Evolutionary conservation across 2,113 vertebrate genomes (phyloP), one percentile per base, ranked within the genome.

Genomic region (Gulo gulo): DNA sequence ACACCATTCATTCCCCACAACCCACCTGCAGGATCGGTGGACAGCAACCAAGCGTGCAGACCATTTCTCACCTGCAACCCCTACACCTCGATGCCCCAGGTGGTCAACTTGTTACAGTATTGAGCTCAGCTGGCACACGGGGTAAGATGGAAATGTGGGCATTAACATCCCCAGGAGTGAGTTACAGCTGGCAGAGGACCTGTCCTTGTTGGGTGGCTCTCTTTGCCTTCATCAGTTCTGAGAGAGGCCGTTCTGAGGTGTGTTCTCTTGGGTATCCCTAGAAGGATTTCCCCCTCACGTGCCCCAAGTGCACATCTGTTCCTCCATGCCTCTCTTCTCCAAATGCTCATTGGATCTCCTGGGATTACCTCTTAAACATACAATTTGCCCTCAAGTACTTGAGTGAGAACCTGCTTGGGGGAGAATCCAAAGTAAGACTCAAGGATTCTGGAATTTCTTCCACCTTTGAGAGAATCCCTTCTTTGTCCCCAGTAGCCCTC

Each of bases 121-220:
- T 0, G 6, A 45, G 21, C 9, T 31, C 23, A 80, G 36, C 8
- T 36, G 16, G 6, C 52, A 74, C 23, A 24, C 0, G 0, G 34
- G 16, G 39, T 69, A 21, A 50, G 0, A 3, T 45, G 87, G 42
- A 59, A 6, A 21, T 36, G 21, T 36, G 42, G 18, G 21, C 24
- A 24, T 20, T 45, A 73, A 71, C 26, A 45, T 8, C 21, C 21
- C 21, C 55, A 26, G 42, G 65, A 59, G 65, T 1, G 63, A 45
- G n/a, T 15, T 52, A 21, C 1, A 13, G 13, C 36, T 9, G 50
- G 42, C 1, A 21, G 84, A 29, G 42, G 39, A 47, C 52, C 13
- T 7, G 31, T 18, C 8, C 34, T 34, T 26, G 63, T 18, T 45
- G 45, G 4, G 4, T 71, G 71, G n/a, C 20, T 7, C 14, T 9